Evolutionary conservation across 2,797 vertebrate genomes (phyloP), one percentile per base, ranked within the genome.

Genomic region (Enteromius trimaculatus): DNA sequence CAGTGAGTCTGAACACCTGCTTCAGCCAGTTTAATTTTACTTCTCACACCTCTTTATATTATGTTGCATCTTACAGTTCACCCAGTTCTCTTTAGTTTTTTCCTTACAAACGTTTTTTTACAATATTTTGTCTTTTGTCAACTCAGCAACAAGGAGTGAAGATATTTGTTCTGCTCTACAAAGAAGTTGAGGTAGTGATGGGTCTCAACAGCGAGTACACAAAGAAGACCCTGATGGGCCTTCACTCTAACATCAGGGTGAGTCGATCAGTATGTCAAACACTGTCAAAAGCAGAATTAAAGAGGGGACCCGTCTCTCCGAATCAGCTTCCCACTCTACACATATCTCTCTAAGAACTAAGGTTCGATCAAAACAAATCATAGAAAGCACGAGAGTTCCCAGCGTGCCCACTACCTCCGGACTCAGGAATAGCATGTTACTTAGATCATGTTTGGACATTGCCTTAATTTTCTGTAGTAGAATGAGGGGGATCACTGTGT

Each of bases 281-380:
- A 75, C 74, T 80, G 42, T 60, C 62, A 82, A 77, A 86, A 77
- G 49, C 39, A 75, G 55, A 69, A 80, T 81, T 85, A 84, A 88
- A 83, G 89, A 91, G 86, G 89, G 77, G 79, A 82, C 86, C 88
- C 91, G 90, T 94, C 92, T 62, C n/a, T 34, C 84, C 68, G 79
- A 84, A 92, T 94, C 84, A 93, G 49, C 81, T 78, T 90, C 84
- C 77, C 80, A 10, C 72, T 64, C 51, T 80, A 16, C 44, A 70
- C 64, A 70, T 60, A 47, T 82, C 83, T 84, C 82, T 86, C 88
- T 82, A 84, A 78, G 86, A 90, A 88, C 91, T 92, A 93, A 88
- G 85, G 89, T 84, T 88, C 89, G 89, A 92, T 95, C 94, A 94
- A 72, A 93, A 93, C 91, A 92, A 87, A 94, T 95, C 92, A 93